Conservation (phyloP, 1,140 invertebrate species). For the Drosophila kohkoa region DNA sequence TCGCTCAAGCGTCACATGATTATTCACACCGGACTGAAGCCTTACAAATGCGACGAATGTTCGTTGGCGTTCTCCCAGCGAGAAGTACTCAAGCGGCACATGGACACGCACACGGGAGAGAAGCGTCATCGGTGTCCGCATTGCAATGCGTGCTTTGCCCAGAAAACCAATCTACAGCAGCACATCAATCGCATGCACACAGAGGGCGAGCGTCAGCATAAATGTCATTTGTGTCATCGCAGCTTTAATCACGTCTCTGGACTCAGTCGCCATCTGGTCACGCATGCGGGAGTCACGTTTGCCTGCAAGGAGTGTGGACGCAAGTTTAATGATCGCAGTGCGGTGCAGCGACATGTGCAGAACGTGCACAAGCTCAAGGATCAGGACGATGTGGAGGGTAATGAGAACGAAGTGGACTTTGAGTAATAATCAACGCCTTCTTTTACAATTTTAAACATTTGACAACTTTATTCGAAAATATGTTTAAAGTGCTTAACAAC, state of each 20-base stretch:
- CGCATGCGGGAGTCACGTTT: slow-evolving; percentile 89
- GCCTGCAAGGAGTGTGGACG: slow-evolving; percentile 89
- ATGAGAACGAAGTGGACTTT: slow-evolving; percentile 47
- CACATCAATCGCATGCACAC: slow-evolving; percentile 88
- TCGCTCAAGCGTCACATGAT: slow-evolving; percentile 92
- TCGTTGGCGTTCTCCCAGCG: slow-evolving; percentile 91
- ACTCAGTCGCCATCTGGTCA: slow-evolving; percentile 89
- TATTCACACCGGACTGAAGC: slow-evolving; percentile 92
- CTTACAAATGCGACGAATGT: slow-evolving; percentile 91
- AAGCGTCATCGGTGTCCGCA: slow-evolving; percentile 92
- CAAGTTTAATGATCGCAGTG: slow-evolving; percentile 90
- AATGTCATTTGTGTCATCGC: slow-evolving; percentile 89
- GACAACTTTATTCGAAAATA: slow-evolving; percentile 63
- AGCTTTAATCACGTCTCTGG: slow-evolving; percentile 86
- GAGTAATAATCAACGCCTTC: not conserved
- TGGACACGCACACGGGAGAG: slow-evolving; percentile 93
- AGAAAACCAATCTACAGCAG: slow-evolving; percentile 88
- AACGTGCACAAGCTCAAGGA: slow-evolving; percentile 64
- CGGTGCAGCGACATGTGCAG: slow-evolving; percentile 87
- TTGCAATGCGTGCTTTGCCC: slow-evolving; percentile 91
- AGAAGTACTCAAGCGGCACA: slow-evolving; percentile 92
- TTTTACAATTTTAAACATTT: slow-evolving; percentile 42
- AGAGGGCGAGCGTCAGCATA: slow-evolving; percentile 87
- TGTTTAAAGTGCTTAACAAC: slow-evolving; percentile 39
- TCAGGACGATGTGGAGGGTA: slow-evolving; percentile 32